Percentiles rank a stretch among this genome's conserved stretches.
Conservation (phyloP, 2,797 vertebrate species). For the Takifugu ocellatus region DNA sequence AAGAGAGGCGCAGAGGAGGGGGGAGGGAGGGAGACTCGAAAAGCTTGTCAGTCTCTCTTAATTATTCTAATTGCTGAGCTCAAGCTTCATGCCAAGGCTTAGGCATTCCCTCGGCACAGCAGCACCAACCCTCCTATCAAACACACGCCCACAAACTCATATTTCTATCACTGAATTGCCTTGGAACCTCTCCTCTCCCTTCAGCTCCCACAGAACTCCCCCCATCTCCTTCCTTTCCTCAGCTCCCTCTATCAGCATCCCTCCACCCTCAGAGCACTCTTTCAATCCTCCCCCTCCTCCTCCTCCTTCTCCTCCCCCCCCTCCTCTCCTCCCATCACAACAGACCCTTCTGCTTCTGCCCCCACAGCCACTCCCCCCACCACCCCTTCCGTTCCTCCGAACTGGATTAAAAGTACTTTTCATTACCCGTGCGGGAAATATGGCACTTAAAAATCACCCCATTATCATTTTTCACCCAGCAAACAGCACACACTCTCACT, state of each 20-base stretch:
- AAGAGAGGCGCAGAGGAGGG: constrained; percentile 14
- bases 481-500: constrained; percentile 80
- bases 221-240: constrained; percentile 49
- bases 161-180: constrained; percentile 47
- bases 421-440: constrained; percentile 80
- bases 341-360: constrained; percentile 66
- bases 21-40: constrained; percentile 53
- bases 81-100: constrained; percentile 82
- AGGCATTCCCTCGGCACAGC: constrained; percentile 77
- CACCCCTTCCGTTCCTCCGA: constrained; percentile 72
- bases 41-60: constrained; percentile 79
- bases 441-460: constrained; percentile 82
- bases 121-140: constrained; percentile 56
- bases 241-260: constrained; percentile 56
- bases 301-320: constrained; percentile 72
- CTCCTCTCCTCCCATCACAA: constrained; percentile 69
- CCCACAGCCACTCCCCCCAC: constrained; percentile 68
- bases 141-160: constrained; percentile 28
- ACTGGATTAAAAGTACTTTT: constrained; percentile 83
- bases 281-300: constrained; percentile 46
- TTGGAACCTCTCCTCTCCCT: constrained; percentile 58
- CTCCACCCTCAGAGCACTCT: constrained; percentile 60
- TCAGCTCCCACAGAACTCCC: constrained; percentile 58
- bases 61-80: constrained; percentile 91
- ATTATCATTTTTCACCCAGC: constrained; percentile 83